Evolutionary conservation across 2,797 vertebrate genomes (phyloP).

Genomic region (Thalassophryne amazonica): DNA sequence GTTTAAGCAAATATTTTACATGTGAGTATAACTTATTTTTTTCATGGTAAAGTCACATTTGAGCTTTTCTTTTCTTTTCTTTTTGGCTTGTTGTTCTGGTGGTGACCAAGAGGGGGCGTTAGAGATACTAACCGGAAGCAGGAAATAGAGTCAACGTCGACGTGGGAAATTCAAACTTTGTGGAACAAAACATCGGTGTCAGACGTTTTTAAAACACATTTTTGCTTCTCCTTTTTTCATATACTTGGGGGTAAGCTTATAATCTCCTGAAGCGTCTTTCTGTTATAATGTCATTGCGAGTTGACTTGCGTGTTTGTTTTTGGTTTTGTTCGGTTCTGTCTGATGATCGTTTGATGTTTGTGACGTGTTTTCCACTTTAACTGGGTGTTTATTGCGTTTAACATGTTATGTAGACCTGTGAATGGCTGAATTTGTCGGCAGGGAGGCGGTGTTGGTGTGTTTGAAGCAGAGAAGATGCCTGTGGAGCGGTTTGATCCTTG

Average conservation of each 20-base stretch:
- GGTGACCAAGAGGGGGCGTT: conserved; percentile 26
- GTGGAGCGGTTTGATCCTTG: conserved; percentile 58
- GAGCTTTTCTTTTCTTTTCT: no score
- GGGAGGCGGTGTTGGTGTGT: not conserved
- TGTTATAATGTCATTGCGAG: fast-evolving
- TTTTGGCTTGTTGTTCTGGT: conserved; percentile 5
- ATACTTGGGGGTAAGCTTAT: conserved; percentile 17
- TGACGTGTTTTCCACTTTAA: not conserved
- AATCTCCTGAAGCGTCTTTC: fast-evolving
- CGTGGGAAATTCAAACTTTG: conserved; percentile 80
- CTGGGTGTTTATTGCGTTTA: not conserved
- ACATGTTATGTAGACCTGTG: no score
- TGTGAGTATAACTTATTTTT: no score
- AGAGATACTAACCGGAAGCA: conserved; percentile 53
- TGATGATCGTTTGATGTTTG: no score
- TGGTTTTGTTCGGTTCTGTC: no score
- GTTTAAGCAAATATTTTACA: no score
- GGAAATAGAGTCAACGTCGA: conserved; percentile 50
- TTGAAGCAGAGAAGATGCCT: conserved; percentile 51
- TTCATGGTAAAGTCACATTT: no score
- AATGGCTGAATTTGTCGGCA: not conserved
- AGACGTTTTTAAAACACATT: not conserved
- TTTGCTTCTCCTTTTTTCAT: not conserved
- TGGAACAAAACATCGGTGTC: conserved; percentile 35
- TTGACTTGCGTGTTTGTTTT: not conserved